Evolutionary conservation across 2,888 invertebrate species (phyloP).

Genomic region (Ischnura elegans): DNA sequence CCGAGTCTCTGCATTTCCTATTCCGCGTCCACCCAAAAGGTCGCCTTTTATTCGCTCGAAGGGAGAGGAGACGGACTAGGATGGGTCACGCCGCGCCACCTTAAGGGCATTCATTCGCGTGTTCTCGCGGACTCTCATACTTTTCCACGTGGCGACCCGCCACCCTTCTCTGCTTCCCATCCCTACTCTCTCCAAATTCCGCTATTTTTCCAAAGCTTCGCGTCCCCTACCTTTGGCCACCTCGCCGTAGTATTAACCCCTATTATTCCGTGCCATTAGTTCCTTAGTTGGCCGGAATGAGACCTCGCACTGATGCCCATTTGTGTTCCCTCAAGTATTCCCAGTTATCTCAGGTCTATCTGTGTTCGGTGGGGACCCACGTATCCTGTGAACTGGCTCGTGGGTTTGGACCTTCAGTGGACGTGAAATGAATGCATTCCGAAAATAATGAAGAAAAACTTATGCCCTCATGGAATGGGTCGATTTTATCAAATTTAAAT

Average conservation of each 20-base stretch:
- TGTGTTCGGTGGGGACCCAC: neutral
- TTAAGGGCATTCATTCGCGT: neutral
- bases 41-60: neutral
- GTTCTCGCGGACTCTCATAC: neutral
- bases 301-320: neutral
- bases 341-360: neutral
- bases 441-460: neutral
- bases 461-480: neutral
- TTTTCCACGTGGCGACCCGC: neutral
- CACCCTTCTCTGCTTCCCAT: neutral
- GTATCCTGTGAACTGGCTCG: neutral
- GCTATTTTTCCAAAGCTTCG: neutral
- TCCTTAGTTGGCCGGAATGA: slow-evolving; percentile 6
- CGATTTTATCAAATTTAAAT: too few relatives aligned
- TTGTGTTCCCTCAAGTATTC: neutral
- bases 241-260: neutral
- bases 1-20: neutral
- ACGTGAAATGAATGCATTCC: neutral
- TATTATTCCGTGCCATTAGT: slow-evolving; percentile 30
- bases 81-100: neutral
- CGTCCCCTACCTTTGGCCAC: neutral
- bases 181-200: neutral
- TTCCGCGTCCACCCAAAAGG: neutral
- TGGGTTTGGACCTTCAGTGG: neutral
- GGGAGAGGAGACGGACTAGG: neutral